phyloP scores from a whole-genome alignment of 2,797 vertebrate species.

The Trichosurus vulpecula region DNA sequence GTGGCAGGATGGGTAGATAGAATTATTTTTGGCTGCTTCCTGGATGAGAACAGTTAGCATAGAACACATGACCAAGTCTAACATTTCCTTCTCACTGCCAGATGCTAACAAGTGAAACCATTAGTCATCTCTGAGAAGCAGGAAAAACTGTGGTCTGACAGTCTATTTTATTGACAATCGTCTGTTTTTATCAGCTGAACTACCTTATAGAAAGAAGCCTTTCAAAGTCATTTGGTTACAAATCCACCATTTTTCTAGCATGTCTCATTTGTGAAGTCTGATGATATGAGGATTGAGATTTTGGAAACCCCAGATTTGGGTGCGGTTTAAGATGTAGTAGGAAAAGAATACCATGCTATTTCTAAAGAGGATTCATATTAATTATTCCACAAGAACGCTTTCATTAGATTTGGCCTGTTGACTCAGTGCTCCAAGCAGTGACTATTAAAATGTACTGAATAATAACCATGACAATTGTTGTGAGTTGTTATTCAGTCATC shows the following conservation, averaged over 20 bases:
- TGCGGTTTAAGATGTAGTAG: accelerated
- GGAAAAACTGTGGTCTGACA: neutral
- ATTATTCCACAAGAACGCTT: neutral
- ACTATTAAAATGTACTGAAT: neutral
- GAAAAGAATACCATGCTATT: accelerated
- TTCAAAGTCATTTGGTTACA: neutral
- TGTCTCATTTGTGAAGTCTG: neutral
- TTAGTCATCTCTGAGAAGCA: conserved; percentile 36
- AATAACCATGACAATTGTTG: neutral
- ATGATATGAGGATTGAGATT: neutral
- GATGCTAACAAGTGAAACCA: neutral
- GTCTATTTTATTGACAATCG: conserved; percentile 29
- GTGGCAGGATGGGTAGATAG: too few relatives aligned
- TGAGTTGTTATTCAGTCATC: too few relatives aligned
- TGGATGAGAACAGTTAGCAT: neutral
- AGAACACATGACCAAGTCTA: accelerated
- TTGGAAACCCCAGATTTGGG: accelerated
- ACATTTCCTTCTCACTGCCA: neutral
- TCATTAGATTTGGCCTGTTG: neutral
- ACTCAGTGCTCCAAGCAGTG: neutral
- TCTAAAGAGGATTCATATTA: neutral
- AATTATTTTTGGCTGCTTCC: neutral
- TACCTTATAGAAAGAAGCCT: conserved; percentile 48
- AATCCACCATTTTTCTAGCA: conserved; percentile 16
- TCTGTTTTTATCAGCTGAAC: conserved; percentile 22